Conservation (phyloP, 2,888 invertebrate species). For the Eulithis prunata region DNA sequence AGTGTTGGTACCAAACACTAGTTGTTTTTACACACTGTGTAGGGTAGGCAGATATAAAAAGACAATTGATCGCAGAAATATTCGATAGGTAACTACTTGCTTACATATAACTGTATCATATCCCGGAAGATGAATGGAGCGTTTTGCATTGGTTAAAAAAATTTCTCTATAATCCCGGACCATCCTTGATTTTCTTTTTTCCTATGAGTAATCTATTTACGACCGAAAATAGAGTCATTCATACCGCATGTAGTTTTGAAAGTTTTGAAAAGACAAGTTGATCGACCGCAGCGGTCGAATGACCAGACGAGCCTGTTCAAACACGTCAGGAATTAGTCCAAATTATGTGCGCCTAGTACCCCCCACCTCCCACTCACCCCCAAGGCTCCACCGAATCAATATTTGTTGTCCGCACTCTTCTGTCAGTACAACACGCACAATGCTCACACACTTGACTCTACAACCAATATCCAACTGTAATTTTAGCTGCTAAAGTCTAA, state of each 20-base stretch:
- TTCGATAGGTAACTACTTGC: no score
- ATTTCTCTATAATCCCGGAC: no score
- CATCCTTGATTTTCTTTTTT: no score
- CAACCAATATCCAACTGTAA: slow-evolving; percentile 8
- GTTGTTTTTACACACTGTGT: no score
- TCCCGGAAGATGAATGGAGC: no score
- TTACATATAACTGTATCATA: no score
- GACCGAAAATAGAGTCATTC: not conserved
- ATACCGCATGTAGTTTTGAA: slow-evolving; percentile 43
- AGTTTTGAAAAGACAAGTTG: slow-evolving; percentile 73
- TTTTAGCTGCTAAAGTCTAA: not conserved
- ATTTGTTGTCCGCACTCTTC: slow-evolving; percentile 85
- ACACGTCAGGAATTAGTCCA: slow-evolving; percentile 83
- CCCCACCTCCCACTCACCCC: slow-evolving; percentile 49
- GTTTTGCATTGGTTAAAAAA: no score
- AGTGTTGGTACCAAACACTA: no score
- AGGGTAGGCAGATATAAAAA: no score
- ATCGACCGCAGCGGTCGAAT: slow-evolving; percentile 64
- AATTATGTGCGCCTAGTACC: slow-evolving; percentile 76
- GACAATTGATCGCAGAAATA: no score
- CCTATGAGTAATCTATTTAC: not conserved
- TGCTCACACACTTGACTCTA: slow-evolving; percentile 62
- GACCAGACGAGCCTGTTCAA: slow-evolving; percentile 80
- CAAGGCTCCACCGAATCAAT: slow-evolving; percentile 80
- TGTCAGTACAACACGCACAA: slow-evolving; percentile 83